phyloP scores from a whole-genome alignment of 2,888 invertebrate species.

The Pandemis corylana region DNA sequence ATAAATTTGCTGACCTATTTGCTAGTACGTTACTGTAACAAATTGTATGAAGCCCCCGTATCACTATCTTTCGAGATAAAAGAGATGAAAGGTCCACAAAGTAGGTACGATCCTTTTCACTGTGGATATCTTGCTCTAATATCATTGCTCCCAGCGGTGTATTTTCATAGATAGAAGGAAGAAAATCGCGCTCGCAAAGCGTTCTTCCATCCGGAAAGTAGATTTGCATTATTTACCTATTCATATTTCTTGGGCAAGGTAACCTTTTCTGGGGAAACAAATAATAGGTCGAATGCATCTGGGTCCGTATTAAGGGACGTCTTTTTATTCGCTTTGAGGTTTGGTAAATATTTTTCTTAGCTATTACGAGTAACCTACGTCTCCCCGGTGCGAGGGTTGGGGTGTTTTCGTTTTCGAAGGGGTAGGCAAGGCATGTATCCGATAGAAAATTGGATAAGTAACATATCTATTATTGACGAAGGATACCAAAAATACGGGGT shows the following conservation, averaged over 20 bases:
- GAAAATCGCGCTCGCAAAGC: constrained; percentile 64
- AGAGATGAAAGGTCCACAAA: constrained; percentile 43
- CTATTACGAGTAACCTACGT: constrained; percentile 60
- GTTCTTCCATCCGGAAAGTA: constrained; percentile 57
- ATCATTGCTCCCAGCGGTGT: constrained; percentile 74
- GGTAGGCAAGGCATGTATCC: constrained; percentile 50
- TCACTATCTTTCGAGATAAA: constrained; percentile 35
- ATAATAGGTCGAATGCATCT: constrained; percentile 81
- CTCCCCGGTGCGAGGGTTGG: constrained; percentile 54
- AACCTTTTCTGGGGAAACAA: constrained; percentile 74
- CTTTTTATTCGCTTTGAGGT: constrained; percentile 79
- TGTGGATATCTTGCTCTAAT: constrained; percentile 72
- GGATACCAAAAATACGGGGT: constrained; percentile 30
- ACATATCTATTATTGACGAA: constrained; percentile 68
- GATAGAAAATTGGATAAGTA: constrained; percentile 67
- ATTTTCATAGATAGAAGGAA: constrained; percentile 64
- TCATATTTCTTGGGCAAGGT: constrained; percentile 54
- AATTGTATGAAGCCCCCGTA: constrained; percentile 29
- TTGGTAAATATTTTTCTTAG: constrained; percentile 83
- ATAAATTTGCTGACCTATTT: constrained; percentile 21
- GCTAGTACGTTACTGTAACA: constrained; percentile 27
- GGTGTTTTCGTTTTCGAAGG: constrained; percentile 57
- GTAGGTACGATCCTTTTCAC: constrained; percentile 51
- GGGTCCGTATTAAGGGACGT: constrained; percentile 81
- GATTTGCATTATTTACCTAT: constrained; percentile 73